Evolutionary conservation across 2,888 invertebrate species (phyloP).

Genomic region (Parapristionchus giblindavisi): DNA sequence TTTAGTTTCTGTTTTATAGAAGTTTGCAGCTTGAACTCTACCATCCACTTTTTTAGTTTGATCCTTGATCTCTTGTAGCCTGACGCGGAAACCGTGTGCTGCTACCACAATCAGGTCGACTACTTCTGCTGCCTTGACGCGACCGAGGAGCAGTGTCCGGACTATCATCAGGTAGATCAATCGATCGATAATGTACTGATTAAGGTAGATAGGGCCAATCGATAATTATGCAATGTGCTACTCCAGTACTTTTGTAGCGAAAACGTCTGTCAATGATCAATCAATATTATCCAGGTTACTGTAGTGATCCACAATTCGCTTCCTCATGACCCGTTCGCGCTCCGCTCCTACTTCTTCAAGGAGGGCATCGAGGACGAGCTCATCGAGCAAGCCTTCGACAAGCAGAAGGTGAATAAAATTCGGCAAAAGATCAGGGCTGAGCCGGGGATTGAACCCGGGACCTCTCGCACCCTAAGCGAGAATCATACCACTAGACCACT

Average conservation of each 20-base stretch:
- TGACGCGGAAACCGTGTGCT: conserved; percentile 66
- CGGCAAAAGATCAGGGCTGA: no score
- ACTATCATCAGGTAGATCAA: conserved; percentile 59
- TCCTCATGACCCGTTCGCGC: conserved; percentile 64
- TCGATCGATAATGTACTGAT: no score
- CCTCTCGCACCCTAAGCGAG: conserved; percentile 67
- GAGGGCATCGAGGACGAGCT: conserved; percentile 62
- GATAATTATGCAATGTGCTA: no score
- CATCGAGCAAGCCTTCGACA: conserved; percentile 41
- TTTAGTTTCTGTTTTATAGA: no score
- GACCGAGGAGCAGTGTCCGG: conserved; percentile 63
- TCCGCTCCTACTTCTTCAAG: conserved; percentile 66
- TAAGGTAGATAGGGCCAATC: no score
- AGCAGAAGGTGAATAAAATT: conserved; percentile 36
- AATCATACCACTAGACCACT: conserved; percentile 65
- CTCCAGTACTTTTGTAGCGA: no score
- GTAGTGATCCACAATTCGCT: conserved; percentile 69
- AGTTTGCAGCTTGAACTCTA: neutral
- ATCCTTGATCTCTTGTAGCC: conserved; percentile 54
- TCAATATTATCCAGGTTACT: conserved; percentile 52
- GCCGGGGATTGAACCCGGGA: conserved; percentile 62
- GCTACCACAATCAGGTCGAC: conserved; percentile 69
- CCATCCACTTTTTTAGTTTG: neutral
- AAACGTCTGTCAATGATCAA: neutral
- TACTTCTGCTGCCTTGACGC: conserved; percentile 68